Percentiles rank a stretch among this genome's conserved stretches.
Conservation (phyloP, 2,113 vertebrate genomes). For the Epinephelus fuscoguttatus region DNA sequence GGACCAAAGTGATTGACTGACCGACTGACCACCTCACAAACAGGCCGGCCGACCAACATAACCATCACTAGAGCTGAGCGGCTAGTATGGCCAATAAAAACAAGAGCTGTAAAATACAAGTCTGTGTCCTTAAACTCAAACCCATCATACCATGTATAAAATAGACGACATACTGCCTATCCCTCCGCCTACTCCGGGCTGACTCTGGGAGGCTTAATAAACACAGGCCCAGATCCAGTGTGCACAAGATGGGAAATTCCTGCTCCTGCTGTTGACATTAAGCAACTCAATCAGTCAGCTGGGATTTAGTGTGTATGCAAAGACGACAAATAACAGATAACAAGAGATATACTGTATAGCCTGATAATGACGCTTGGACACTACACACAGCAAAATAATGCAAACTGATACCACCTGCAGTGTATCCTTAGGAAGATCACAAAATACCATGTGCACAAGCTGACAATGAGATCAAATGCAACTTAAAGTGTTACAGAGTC, state of each 20-base stretch:
- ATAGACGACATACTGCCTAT: background rate
- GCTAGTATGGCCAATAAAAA: background rate
- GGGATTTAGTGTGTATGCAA: constrained; percentile 16
- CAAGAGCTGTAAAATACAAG: constrained; percentile 4
- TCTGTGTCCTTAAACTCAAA: background rate
- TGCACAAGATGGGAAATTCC: constrained; percentile 41
- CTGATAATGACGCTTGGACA: constrained; percentile 11
- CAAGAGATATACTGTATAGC: constrained; percentile 1
- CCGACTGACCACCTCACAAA: background rate
- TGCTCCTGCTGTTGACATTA: constrained; percentile 23
- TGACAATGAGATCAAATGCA: constrained; percentile 46
- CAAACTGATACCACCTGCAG: background rate
- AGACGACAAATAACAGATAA: constrained; percentile 31
- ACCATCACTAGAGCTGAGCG: rapidly evolving
- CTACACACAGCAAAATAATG: background rate
- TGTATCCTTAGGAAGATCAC: constrained; percentile 16
- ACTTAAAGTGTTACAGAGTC: constrained; percentile 43
- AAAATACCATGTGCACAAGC: constrained; percentile 5
- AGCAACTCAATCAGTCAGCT: constrained; percentile 26
- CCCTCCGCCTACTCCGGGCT: background rate
- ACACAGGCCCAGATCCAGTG: constrained; percentile 35
- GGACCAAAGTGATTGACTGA: background rate
- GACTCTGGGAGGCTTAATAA: constrained; percentile 24
- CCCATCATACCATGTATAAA: background rate
- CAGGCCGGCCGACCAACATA: rapidly evolving